These are phyloP conservation scores for Vimba vimba DNA, from an alignment of 2,113 vertebrate genomes.

Conservation along the genomic window DNA sequence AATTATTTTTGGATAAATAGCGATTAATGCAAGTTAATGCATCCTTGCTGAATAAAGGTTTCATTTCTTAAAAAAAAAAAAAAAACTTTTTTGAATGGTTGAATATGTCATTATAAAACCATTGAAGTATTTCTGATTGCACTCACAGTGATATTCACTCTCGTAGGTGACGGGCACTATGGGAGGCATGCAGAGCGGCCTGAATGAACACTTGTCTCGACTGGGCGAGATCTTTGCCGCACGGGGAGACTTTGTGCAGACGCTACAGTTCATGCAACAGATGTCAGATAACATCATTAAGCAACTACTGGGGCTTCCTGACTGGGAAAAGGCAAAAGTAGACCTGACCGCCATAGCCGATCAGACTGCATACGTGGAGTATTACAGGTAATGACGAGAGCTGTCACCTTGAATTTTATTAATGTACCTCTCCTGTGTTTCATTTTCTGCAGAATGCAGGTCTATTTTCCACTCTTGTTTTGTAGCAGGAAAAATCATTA, in stretches of 20 bases:
- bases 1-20: neutral
- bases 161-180: slow-evolving; percentile 82
- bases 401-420: neutral
- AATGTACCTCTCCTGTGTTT: neutral
- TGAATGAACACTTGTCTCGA: slow-evolving; percentile 84
- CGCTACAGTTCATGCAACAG: slow-evolving; percentile 86
- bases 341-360: slow-evolving; percentile 78
- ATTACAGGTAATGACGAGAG: slow-evolving; percentile 84
- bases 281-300: slow-evolving; percentile 78
- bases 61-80: neutral
- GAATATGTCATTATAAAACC: neutral
- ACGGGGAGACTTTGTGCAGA: slow-evolving; percentile 86
- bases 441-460: neutral
- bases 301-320: slow-evolving; percentile 86
- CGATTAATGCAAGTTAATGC: neutral
- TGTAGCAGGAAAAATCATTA: neutral
- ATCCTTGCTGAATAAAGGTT: neutral
- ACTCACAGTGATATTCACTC: neutral
- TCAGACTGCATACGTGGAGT: slow-evolving; percentile 77
- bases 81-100: neutral
- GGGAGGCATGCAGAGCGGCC: slow-evolving; percentile 77
- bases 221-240: slow-evolving; percentile 89
- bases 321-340: slow-evolving; percentile 76
- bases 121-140: neutral
- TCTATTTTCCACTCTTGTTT: neutral